Evolutionary conservation across 2,113 vertebrate species (phyloP), one percentile per base, ranked within the genome.

Genomic region (Sarotherodon lohbergeri): DNA sequence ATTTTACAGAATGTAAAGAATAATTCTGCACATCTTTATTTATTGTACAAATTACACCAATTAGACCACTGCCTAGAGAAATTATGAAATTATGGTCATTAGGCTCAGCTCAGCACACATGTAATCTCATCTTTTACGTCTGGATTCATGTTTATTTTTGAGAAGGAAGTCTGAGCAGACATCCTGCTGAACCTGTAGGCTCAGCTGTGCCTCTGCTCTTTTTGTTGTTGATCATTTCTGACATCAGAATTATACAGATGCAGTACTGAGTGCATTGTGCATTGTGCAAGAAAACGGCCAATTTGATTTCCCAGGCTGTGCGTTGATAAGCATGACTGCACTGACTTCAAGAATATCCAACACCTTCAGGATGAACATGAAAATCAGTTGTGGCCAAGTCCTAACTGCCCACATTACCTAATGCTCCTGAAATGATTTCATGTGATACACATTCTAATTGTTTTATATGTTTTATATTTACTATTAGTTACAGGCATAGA

Each of bases 21-120:
- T 68, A 91, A 87, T 84, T 80, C 16, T 90, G 73, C 34, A 34
- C 91, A 82, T 90, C 61, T 83, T 93, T 88, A 76, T 66, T 80
- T 85, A 81, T 73, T 63, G 66, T 88, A 50, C 83, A 34, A 86
- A 91, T 91, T 81, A 84, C 2, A 79, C 59, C 71, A 6, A 14
- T 52, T 66, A 39, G n/a, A 83, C 68, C 43, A 63, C 29, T 41
- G 80, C 34, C 54, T 16, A 36, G 39, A 85, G 43, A 34, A 71
- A 76, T 34, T 84, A 4, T 17, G 39, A 59, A 90, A 84, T 91
- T 85, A 56, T 41, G 61, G 48, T 85, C 22, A 80, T 89, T 89
- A 90, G 34, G 76, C n/a, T 90, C 41, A 92, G 84, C 7, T 59
- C 55, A 81, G 24, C 56, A 71, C 48, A 78, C 68, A 82, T 78